Conservation (phyloP, 2,888 invertebrate genomes). For the Agrochola circellaris region DNA sequence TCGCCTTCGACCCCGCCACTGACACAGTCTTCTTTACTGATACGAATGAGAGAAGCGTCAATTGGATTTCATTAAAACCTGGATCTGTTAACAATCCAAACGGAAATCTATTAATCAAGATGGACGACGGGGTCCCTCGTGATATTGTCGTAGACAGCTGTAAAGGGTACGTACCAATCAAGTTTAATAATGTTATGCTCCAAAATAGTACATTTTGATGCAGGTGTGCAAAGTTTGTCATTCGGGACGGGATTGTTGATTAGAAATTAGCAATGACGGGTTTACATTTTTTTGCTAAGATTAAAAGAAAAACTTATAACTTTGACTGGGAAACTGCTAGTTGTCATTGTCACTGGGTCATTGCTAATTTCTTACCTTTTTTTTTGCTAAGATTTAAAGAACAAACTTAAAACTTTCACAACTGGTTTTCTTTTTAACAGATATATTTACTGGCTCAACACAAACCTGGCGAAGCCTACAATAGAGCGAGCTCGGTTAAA, state of each 20-base stretch:
- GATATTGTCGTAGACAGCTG: conserved; percentile 20
- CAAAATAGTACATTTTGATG: no score
- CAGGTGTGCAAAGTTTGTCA: no score
- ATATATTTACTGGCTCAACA: conserved; percentile 96
- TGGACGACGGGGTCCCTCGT: conserved; percentile 67
- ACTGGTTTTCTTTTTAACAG: conserved; percentile 81
- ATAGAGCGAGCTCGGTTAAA: conserved; percentile 93
- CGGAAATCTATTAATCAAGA: conserved; percentile 81
- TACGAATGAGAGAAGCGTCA: conserved; percentile 83
- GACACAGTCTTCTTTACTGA: conserved; percentile 95
- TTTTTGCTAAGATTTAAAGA: no score
- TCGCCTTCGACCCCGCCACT: conserved; percentile 94
- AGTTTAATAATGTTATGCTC: not conserved
- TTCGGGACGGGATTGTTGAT: no score
- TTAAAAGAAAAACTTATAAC: no score
- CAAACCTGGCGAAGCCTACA: conserved; percentile 90
- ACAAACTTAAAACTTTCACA: no score
- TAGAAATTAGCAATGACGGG: no score
- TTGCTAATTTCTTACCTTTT: no score
- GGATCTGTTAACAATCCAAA: conserved; percentile 74
- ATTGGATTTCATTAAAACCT: conserved; percentile 81
- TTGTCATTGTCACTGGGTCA: no score
- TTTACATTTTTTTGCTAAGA: no score
- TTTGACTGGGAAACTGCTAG: no score
- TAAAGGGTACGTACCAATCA: not conserved